Conservation (phyloP, 2,113 vertebrate genomes). For the Leucoraja erinaceus region DNA sequence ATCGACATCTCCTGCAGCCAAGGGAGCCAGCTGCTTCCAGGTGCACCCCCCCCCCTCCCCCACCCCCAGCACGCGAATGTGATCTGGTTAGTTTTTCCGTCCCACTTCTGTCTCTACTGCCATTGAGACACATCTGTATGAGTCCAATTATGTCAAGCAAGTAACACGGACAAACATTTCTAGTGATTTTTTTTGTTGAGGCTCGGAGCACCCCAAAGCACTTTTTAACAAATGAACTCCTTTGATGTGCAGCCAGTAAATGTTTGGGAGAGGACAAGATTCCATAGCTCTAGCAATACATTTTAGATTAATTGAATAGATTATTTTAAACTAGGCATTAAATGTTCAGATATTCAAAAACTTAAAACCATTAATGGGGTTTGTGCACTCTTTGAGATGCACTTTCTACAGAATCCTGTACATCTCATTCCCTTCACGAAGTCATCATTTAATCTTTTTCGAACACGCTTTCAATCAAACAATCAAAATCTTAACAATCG, state of each 20-base stretch:
- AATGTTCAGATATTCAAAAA: neutral
- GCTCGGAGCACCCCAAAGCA: too few relatives aligned
- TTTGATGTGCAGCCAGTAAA: too few relatives aligned
- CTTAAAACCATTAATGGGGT: neutral
- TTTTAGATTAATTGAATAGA: neutral
- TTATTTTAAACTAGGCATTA: neutral
- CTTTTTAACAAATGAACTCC: too few relatives aligned
- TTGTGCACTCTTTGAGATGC: neutral
- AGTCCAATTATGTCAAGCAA: neutral
- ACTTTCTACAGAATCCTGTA: neutral
- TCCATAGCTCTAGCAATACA: neutral
- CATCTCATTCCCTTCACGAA: neutral
- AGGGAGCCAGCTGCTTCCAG: slow-evolving; percentile 22
- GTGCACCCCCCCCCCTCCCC: too few relatives aligned
- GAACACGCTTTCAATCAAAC: neutral
- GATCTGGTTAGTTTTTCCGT: neutral
- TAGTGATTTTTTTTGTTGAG: too few relatives aligned
- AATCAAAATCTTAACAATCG: neutral
- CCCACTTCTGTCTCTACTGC: neutral
- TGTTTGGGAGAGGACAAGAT: neutral
- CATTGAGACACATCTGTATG: neutral
- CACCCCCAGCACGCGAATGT: neutral
- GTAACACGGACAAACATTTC: too few relatives aligned
- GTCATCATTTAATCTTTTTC: neutral
- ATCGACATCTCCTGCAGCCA: neutral